phyloP scores from a whole-genome alignment of 1,140 invertebrate genomes.

The Magallana ariakensis region DNA sequence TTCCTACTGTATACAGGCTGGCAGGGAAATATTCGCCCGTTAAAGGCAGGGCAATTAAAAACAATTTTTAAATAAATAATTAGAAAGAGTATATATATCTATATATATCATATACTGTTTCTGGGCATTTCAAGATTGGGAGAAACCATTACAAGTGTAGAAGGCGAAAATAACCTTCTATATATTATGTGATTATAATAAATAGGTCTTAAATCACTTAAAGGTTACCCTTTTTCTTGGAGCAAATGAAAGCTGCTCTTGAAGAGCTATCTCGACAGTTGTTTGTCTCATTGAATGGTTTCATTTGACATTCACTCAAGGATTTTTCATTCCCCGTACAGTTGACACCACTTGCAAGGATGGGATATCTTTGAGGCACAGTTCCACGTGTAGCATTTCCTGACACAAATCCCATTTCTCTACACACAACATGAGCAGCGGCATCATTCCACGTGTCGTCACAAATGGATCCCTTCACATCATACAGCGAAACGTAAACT shows the following conservation, averaged over 20 bases:
- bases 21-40: too few species aligned
- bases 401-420: constrained; percentile 42
- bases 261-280: constrained; percentile 49
- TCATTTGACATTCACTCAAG: constrained; percentile 58
- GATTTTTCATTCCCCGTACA: constrained; percentile 63
- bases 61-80: too few species aligned
- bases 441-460: constrained; percentile 64
- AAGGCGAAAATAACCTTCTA: too few species aligned
- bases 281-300: constrained; percentile 55
- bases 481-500: constrained; percentile 59
- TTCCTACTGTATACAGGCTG: too few species aligned
- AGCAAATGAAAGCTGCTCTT: constrained; percentile 63
- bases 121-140: too few species aligned
- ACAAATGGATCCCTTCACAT: constrained; percentile 63
- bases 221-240: constrained; percentile 51
- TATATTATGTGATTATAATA: too few species aligned
- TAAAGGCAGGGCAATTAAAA: too few species aligned
- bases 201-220: neutral
- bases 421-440: constrained; percentile 63
- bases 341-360: constrained; percentile 57
- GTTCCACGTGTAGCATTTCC: constrained; percentile 62
- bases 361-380: constrained; percentile 49
- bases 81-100: too few species aligned
- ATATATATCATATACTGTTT: too few species aligned
- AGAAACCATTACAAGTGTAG: too few species aligned